Conservation (phyloP, 2,797 vertebrate genomes). For the Pempheris klunzingeri region DNA sequence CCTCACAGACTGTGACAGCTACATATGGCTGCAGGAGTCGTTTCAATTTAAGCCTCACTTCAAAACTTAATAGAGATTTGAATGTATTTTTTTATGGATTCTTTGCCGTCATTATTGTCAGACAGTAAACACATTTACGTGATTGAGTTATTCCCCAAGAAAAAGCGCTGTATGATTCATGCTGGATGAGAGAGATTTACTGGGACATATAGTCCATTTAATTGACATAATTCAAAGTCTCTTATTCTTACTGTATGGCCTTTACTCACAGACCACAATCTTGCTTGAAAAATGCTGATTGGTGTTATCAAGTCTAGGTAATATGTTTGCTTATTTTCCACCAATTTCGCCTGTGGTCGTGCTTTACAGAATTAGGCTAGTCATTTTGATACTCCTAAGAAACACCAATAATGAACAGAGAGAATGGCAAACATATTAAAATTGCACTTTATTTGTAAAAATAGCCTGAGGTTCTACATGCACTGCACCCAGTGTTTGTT, state of each 20-base stretch:
- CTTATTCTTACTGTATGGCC: conserved; percentile 3
- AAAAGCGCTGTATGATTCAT: neutral
- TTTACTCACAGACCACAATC: conserved; percentile 21
- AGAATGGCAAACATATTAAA: conserved; percentile 69
- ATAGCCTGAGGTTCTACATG: conserved; percentile 61
- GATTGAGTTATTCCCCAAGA: neutral
- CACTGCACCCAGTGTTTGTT: conserved; percentile 51
- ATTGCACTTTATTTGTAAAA: conserved; percentile 70
- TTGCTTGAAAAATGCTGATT: conserved; percentile 58
- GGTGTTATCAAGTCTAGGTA: conserved; percentile 54
- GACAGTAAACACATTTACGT: conserved; percentile 13
- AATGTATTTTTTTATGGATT: conserved; percentile 6
- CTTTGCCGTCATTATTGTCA: conserved; percentile 7
- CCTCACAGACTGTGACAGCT: neutral
- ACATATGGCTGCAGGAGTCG: neutral
- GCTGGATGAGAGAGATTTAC: conserved; percentile 12
- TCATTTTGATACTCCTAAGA: conserved; percentile 63
- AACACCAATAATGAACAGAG: conserved; percentile 66
- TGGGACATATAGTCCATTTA: conserved; percentile 7
- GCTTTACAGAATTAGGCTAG: conserved; percentile 57
- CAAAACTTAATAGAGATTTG: conserved; percentile 8
- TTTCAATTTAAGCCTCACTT: conserved; percentile 1
- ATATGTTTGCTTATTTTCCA: conserved; percentile 65
- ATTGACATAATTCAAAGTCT: conserved; percentile 12
- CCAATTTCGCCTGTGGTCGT: conserved; percentile 49